A percentile compares a stretch with the other conserved stretches of the same genome.
Evolutionary conservation across 2,888 invertebrate species (phyloP).

Genomic region (Drosophila mayaguana): DNA sequence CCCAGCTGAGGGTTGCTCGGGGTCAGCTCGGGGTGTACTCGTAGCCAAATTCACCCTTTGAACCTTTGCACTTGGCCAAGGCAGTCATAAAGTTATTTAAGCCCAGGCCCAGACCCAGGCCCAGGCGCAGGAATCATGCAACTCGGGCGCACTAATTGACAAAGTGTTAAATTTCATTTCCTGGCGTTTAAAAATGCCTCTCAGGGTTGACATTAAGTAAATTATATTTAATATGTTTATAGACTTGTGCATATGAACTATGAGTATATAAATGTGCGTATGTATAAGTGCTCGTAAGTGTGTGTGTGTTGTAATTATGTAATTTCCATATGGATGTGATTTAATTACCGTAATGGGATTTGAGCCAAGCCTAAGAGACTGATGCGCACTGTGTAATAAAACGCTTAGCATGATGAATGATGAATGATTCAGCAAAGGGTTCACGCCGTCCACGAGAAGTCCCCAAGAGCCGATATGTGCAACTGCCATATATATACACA

Average conservation of each 20-base stretch:
- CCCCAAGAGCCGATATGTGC: constrained; percentile 1
- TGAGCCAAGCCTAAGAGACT: constrained; percentile 63
- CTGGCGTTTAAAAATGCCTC: constrained; percentile 58
- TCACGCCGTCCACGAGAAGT: constrained; percentile 23
- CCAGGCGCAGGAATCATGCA: constrained; percentile 9
- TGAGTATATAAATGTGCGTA: constrained; percentile 40
- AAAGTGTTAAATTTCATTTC: constrained; percentile 80
- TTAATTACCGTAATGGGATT: constrained; percentile 85
- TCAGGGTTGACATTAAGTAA: constrained; percentile 81
- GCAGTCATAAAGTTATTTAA: constrained; percentile 37
- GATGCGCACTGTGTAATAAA: constrained; percentile 79
- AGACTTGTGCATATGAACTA: constrained; percentile 71
- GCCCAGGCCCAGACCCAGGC: constrained; percentile 9
- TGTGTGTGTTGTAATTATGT: constrained; percentile 77
- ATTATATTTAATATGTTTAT: constrained; percentile 85
- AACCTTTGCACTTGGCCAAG: constrained; percentile 47
- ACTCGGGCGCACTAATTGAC: constrained; percentile 72
- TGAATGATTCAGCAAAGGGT: constrained; percentile 77
- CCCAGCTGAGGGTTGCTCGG: constrained; percentile 62
- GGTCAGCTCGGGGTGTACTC: constrained; percentile 20
- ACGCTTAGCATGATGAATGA: constrained; percentile 84
- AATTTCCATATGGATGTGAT: constrained; percentile 84
- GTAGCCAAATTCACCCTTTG: constrained; percentile 67
- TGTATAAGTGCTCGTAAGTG: constrained; percentile 27
- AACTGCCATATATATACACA: neutral